Conservation (phyloP, 2,113 vertebrate genomes). For the Syngnathus typhle region DNA sequence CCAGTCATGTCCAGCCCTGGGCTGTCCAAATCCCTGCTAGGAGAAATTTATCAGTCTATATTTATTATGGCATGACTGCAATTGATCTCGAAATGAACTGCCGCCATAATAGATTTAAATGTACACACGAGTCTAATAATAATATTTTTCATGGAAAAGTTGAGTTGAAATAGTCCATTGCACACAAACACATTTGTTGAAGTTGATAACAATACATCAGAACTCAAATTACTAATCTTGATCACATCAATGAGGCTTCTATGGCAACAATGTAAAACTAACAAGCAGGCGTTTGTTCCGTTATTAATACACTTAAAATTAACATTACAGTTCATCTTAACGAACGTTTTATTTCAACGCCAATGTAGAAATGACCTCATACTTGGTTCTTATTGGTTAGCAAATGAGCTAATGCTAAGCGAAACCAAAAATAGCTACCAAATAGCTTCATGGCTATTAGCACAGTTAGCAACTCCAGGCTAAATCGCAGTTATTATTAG, state of each 20-base stretch:
- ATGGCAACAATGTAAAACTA: neutral
- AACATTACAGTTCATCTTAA: neutral
- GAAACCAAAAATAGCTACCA: conserved; percentile 16
- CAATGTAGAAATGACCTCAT: neutral
- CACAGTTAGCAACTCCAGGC: conserved; percentile 6
- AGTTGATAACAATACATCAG: neutral
- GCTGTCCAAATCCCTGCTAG: conserved; percentile 39
- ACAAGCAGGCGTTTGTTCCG: neutral
- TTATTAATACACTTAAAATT: neutral
- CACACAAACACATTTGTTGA: too few relatives aligned
- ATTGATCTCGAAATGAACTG: too few relatives aligned
- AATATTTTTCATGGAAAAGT: neutral
- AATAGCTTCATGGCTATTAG: conserved; percentile 21
- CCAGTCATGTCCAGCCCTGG: conserved; percentile 55
- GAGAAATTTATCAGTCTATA: neutral
- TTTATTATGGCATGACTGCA: too few relatives aligned
- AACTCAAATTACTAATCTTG: neutral
- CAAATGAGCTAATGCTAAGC: conserved; percentile 23
- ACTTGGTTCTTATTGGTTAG: conserved; percentile 38
- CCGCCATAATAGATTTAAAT: too few relatives aligned
- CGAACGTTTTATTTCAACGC: neutral
- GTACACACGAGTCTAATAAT: too few relatives aligned
- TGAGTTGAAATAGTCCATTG: neutral
- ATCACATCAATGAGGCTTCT: neutral
- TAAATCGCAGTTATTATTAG: conserved; percentile 33